Conservation (phyloP, 2,888 invertebrate genomes). For the Dione juno region DNA sequence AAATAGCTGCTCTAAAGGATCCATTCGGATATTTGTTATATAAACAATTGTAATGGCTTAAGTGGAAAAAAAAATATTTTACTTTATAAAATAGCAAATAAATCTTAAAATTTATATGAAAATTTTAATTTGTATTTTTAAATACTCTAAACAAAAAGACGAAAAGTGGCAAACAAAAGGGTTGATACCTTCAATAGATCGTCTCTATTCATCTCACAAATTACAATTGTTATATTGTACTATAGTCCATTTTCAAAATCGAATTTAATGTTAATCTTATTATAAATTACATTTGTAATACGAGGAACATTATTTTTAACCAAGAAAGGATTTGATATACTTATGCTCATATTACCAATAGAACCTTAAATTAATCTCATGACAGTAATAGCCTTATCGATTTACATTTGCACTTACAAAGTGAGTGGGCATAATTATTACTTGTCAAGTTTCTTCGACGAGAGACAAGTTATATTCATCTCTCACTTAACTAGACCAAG, state of each 20-base stretch:
- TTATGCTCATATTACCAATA: constrained; percentile 22
- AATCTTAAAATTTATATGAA: no score
- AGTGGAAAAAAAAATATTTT: no score
- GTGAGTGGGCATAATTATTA: constrained; percentile 18
- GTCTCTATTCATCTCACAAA: neutral
- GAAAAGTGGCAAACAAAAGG: no score
- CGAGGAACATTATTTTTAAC: neutral
- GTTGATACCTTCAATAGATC: no score
- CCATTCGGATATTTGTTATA: no score
- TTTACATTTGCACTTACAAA: constrained; percentile 21
- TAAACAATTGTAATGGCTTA: no score
- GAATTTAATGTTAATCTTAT: neutral
- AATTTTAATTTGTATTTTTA: no score
- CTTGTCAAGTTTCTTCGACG: constrained; percentile 7
- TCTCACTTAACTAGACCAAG: constrained; percentile 7
- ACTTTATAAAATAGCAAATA: no score
- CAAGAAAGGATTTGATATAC: constrained; percentile 3
- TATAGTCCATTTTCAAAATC: neutral
- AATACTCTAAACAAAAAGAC: no score
- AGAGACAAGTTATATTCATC: constrained; percentile 1
- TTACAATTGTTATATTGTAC: no score
- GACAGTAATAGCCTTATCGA: constrained; percentile 25
- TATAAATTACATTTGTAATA: neutral
- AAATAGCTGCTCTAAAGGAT: no score
- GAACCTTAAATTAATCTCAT: constrained; percentile 13